Base-by-base conservation (phyloP, 2,888 invertebrate genomes). In the Cryptocheilus praepositus region DNA sequence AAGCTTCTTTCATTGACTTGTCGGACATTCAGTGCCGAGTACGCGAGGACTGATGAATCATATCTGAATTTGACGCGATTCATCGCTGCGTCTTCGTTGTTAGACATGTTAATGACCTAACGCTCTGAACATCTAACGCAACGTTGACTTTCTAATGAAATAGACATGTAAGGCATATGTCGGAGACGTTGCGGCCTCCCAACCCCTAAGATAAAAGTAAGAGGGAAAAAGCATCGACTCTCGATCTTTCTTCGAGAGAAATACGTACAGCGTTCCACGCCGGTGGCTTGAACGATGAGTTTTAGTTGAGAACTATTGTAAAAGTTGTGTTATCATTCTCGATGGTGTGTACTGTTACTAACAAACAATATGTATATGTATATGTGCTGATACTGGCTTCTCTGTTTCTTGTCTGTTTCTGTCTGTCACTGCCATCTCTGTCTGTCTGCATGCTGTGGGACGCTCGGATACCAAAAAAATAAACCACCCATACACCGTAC, bases 391-490 rank as follows among this genome's bases (percentile, higher is more conserved):
- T 88, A 86, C 83, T 85, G 86, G 86, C 87, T 90, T 89, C 89
- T 90, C 90, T 91, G 91, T 91, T 90, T 90, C 89, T 89, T 90
- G 87, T 90, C 86, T 89, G 88, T 88, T 87, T 89, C 89, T 90
- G 88, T 89, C 89, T 90, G 89, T 90, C 90, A 90, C 89, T 90
- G 88, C 89, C 89, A 90, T 90, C 89, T 91, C 89, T 89, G 88
- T 89, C 88, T 90, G 89, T 90, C 89, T 90, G 90, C 91, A 91
- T 91, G 91, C 90, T 89, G 87, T 86, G 86, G 91, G 90, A 90
- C 89, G 89, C 83, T 87, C 83, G 86, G 86, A 86, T 82, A 83
- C 82, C 71, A 74, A 83, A 76, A 72, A 76, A 61, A 61, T 62
- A 74, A 68, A 77, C 68, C 72, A 77, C 76, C 79, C 64, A 71